These are phyloP conservation scores for Xiphophorus hellerii DNA, from an alignment of 2,113 vertebrate genomes.

Conservation along the genomic window DNA sequence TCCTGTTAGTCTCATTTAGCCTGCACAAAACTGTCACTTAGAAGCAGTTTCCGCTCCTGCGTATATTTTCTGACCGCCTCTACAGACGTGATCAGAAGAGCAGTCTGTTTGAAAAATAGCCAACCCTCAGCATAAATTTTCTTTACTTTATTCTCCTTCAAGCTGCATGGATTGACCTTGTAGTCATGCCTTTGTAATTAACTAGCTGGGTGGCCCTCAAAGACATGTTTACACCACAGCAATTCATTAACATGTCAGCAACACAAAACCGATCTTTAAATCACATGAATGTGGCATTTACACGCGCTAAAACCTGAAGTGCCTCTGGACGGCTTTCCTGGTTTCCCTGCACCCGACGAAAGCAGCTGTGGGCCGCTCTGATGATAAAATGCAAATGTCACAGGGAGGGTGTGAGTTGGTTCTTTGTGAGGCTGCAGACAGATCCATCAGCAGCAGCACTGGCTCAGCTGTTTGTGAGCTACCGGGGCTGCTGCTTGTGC, in stretches of 20 bases:
- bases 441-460: slow-evolving; percentile 27
- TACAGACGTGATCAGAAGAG: too few species aligned
- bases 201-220: neutral
- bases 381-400: slow-evolving; percentile 21
- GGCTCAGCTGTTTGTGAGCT: slow-evolving; percentile 30
- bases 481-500: slow-evolving; percentile 6
- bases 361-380: neutral
- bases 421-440: slow-evolving; percentile 30
- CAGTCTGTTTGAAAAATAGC: too few species aligned
- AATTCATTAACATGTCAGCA: neutral
- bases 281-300: slow-evolving; percentile 16
- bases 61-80: too few species aligned
- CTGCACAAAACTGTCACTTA: too few species aligned
- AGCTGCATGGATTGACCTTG: neutral
- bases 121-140: too few species aligned
- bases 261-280: slow-evolving; percentile 21
- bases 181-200: neutral
- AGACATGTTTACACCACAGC: neutral
- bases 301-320: slow-evolving; percentile 8
- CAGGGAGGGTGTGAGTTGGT: neutral
- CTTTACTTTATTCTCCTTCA: too few species aligned
- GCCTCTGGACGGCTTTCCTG: neutral
- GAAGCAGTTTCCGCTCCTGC: too few species aligned
- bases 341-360: slow-evolving; percentile 10
- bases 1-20: too few species aligned